A percentile compares a stretch with the other conserved stretches of the same genome.
Evolutionary conservation across 1,140 invertebrate species (phyloP).

Genomic region (Pseudachorutes palmiensis): DNA sequence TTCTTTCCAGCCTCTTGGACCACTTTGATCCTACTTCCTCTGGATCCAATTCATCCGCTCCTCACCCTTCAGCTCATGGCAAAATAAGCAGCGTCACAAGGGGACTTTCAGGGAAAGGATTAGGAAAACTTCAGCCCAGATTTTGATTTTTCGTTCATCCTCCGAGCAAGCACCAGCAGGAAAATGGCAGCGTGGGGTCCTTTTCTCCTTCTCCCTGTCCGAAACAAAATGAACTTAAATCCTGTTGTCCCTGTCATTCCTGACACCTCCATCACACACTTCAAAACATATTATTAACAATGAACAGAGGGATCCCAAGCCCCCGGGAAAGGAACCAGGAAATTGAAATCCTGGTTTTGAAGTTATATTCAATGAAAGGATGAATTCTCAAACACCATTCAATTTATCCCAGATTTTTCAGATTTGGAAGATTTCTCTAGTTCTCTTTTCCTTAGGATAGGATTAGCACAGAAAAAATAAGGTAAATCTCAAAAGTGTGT

Average conservation of each 20-base stretch:
- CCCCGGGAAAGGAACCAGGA: background rate
- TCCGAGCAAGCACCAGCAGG: background rate
- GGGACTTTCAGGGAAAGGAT: background rate
- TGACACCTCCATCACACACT: constrained; percentile 9
- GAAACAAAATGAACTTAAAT: constrained; percentile 4
- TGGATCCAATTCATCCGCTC: background rate
- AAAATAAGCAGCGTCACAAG: background rate
- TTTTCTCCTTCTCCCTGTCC: background rate
- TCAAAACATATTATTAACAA: background rate
- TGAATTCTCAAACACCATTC: too few relatives aligned
- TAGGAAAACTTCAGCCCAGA: constrained; percentile 1
- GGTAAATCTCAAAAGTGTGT: too few relatives aligned
- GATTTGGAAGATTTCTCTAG: too few relatives aligned
- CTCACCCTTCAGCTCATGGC: constrained; percentile 5
- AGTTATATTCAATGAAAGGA: background rate
- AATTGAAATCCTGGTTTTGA: constrained; percentile 6
- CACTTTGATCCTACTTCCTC: background rate
- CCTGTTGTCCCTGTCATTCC: constrained; percentile 3
- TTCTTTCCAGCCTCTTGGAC: constrained; percentile 20
- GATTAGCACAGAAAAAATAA: too few relatives aligned
- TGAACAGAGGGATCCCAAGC: background rate
- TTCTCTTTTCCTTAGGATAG: too few relatives aligned
- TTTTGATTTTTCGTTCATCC: background rate
- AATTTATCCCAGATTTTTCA: too few relatives aligned
- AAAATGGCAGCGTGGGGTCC: background rate